Percentiles rank a stretch among this genome's conserved stretches.
Conservation (phyloP, 2,797 vertebrate species). For the Acanthurus lineatus region DNA sequence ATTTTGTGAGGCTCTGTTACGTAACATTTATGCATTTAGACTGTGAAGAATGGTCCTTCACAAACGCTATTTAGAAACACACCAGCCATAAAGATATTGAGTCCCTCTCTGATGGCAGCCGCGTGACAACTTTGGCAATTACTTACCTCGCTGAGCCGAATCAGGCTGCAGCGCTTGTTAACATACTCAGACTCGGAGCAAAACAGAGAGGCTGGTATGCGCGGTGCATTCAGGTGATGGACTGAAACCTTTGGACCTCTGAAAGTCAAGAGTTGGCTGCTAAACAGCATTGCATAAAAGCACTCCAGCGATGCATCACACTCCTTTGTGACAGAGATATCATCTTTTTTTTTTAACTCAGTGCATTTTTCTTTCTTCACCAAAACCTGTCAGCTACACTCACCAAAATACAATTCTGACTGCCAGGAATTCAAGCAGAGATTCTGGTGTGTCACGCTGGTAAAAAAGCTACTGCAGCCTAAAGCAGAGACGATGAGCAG, state of each 20-base stretch:
- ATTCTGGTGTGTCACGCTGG: neutral
- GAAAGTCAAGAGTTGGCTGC: neutral
- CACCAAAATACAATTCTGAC: neutral
- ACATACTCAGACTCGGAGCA: neutral
- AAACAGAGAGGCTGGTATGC: neutral
- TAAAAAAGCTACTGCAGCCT: no score
- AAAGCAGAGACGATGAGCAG: neutral
- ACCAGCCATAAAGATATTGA: neutral
- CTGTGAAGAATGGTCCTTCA: neutral
- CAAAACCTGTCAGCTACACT: neutral
- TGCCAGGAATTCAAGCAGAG: no score
- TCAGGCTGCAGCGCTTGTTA: slow-evolving; percentile 19
- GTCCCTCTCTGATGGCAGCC: slow-evolving; percentile 3
- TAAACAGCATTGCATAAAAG: neutral
- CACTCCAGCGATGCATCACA: no score
- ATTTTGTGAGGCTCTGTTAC: neutral
- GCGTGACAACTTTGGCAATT: neutral
- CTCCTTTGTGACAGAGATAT: neutral
- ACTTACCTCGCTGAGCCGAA: slow-evolving; percentile 4
- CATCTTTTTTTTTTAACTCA: neutral
- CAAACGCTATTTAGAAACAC: neutral
- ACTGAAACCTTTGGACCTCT: slow-evolving; percentile 2
- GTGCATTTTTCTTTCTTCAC: neutral
- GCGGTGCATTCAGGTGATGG: slow-evolving; percentile 25
- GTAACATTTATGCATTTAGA: slow-evolving; percentile 6